Evolutionary conservation across 2,113 vertebrate genomes (phyloP), one percentile per base, ranked within the genome.

Genomic region (Trematomus loennbergii): DNA sequence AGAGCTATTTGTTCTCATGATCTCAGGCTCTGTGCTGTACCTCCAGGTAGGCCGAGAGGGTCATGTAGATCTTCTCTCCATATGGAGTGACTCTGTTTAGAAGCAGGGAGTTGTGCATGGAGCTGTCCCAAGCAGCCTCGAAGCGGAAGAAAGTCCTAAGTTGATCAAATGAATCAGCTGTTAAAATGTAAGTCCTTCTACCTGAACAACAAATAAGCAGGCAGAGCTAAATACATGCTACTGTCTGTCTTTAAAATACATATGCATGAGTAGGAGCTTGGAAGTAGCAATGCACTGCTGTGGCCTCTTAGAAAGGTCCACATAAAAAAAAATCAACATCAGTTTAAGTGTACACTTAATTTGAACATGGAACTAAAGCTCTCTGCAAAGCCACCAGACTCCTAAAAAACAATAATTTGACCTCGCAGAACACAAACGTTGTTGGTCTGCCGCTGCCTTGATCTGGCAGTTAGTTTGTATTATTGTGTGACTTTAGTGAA

Each of bases 1-100:
- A 61, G 57, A 73, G 15, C 45, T 66, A 33, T 18, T 75, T 74
- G 49, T 40, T 74, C 46, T 57, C 49, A 40, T 73, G 48, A 70
- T 73, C 53, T 36, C 36, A 48, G 29, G 15, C 49, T 36, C 48
- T 91, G 57, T 57, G 67, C 29, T 46, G 94, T 95, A 96, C 98
- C 97, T 99, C 98, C 0, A 99, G 92, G 88, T 99, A 99, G 18
- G 97, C 98, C 0, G 98, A 99, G 5, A 99, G 93, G 2, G 98
- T 99, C 95, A 99, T 97, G 94, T 97, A 99, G 95, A 98, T 99
- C 90, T 99, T 99, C 95, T 99, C 98, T 40, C 98, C 96, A 15
- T 96, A 97, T 0, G 98, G 98, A 45, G 98, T 99, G 86, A 99
- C 98, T 12, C 98, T 94, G 90, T 99, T 99, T 67, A 99, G 95